Evolutionary conservation across 2,888 invertebrate genomes (phyloP), one percentile per base, ranked within the genome.

Genomic region (Temnothorax rugatulus): DNA sequence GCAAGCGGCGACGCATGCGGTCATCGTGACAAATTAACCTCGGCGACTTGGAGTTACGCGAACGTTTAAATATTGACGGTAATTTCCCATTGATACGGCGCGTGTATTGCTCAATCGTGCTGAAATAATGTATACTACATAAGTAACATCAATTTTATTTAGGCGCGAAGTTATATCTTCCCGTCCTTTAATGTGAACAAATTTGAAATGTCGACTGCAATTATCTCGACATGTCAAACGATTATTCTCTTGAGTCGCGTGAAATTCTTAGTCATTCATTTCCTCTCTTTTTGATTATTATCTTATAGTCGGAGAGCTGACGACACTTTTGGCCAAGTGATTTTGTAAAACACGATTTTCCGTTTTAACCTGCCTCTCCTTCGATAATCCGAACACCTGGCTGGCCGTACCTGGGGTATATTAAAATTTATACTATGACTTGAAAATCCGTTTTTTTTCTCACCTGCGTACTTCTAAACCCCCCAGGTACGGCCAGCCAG

Each of bases 21-120:
- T 73, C 38, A 63, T 52, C 63, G 29, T 41, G 41, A 8, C n/a
- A n/a, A 82, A 82, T 41, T 38, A 41, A n/a, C n/a, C n/a, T 47
- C n/a, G 7, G 50, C 38, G 57, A 41, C 25, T 41, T 54, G 29
- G n/a, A 69, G 11, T 18, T 74, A 38, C n/a, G 38, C 15, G 21
- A 47, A 69, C 64, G 8, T 76, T 52, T 64, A 54, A 77, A 66
- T 77, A 66, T 66, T 52, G 54, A 77, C 52, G 13, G 41, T 64
- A 25, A 64, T 44, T 41, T 41, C 25, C 5, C 11, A 29, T 38
- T 15, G 21, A 52, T 54, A 21, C 34, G 47, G 41, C 44, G 21
- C 15, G 18, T 18, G 13, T n/a, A 34, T 75, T 75, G 47, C 64
- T 76, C 52, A 29, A 66, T 54, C 54, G 13, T 15, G 52, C 13